These are phyloP conservation scores for Synergus laeviventris DNA, from an alignment of 2,888 invertebrate genomes.

Conservation along the genomic window DNA sequence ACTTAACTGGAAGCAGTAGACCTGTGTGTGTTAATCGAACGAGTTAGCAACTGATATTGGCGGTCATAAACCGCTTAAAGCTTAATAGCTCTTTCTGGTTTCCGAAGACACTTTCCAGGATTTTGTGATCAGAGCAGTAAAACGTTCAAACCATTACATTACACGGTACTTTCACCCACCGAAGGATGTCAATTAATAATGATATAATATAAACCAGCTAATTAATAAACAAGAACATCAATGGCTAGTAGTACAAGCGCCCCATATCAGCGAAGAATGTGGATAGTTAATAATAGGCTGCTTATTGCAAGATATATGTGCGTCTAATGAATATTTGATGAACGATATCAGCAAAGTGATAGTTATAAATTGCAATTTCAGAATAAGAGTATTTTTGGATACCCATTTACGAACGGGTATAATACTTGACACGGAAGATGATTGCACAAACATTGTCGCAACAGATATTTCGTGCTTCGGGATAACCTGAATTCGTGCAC, in stretches of 20 bases:
- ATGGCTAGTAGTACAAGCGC: background rate
- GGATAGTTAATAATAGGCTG: background rate
- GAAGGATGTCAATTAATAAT: conserved; percentile 2
- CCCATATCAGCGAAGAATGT: background rate
- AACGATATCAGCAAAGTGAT: background rate
- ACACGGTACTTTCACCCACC: conserved; percentile 1
- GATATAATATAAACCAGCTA: conserved; percentile 11
- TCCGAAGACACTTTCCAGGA: conserved; percentile 1
- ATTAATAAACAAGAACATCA: conserved; percentile 14
- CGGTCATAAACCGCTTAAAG: conserved; percentile 53
- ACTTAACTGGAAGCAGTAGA: conserved; percentile 39
- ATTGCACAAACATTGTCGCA: conserved; percentile 16
- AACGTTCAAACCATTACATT: background rate
- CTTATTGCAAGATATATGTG: background rate
- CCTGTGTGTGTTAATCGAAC: conserved; percentile 53
- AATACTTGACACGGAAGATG: conserved; percentile 26
- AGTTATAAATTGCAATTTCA: background rate
- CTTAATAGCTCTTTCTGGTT: conserved; percentile 45
- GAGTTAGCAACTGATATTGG: conserved; percentile 54
- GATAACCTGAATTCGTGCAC: conserved; percentile 35
- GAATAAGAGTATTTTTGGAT: background rate
- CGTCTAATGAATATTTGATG: background rate
- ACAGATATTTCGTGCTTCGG: conserved; percentile 16
- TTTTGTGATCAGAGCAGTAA: background rate
- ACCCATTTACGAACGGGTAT: no score